Conservation (phyloP, 2,113 vertebrate species). For the Cyphotilapia sp. region DNA sequence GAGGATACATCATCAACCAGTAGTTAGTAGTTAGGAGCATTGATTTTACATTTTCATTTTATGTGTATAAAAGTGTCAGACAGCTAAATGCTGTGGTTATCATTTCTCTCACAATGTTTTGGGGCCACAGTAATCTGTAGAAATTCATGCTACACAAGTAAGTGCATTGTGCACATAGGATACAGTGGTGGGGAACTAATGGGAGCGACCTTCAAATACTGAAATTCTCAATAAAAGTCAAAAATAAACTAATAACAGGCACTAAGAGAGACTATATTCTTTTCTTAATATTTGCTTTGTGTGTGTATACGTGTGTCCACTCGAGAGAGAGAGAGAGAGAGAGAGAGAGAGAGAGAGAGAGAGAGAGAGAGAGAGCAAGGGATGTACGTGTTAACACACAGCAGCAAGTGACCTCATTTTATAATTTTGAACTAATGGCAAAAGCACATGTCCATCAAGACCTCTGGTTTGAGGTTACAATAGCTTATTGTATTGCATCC, state of each 20-base stretch:
- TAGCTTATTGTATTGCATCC: constrained; percentile 65
- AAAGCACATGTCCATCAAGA: constrained; percentile 62
- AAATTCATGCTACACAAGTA: neutral
- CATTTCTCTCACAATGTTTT: neutral
- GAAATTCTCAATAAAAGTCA: neutral
- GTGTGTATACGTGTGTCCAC: neutral
- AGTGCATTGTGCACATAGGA: too few relatives aligned
- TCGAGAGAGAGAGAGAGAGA: neutral
- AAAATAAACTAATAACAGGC: neutral
- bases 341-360: neutral
- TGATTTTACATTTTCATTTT: neutral
- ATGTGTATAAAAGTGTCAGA: neutral
- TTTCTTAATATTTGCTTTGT: neutral
- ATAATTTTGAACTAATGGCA: constrained; percentile 61
- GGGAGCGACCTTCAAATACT: neutral
- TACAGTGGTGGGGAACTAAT: neutral
- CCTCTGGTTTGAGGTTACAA: constrained; percentile 62
- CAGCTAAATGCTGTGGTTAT: neutral
- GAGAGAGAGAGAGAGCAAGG: neutral
- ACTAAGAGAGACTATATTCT: neutral
- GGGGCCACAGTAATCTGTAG: neutral
- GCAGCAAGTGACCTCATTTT: constrained; percentile 44
- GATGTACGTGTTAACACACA: neutral
- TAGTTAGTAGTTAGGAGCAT: neutral
- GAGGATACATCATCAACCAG: neutral